phyloP scores from a whole-genome alignment of 92 coral and sea anemone genomes.

The Umimayanthus kanabou region DNA sequence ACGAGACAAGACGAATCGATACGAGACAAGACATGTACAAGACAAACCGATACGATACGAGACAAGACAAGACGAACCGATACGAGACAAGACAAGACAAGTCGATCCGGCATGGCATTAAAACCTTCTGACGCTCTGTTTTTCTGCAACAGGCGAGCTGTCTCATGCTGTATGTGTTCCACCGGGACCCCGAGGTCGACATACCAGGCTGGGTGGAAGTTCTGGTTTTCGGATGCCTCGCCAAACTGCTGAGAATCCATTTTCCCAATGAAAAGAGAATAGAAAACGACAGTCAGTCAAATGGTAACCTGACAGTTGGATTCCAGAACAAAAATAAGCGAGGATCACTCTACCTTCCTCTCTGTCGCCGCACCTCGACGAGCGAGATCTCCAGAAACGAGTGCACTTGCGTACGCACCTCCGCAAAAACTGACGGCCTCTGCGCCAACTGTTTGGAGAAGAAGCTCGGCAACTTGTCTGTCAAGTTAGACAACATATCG shows the following conservation, averaged over 20 bases:
- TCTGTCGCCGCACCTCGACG: background rate
- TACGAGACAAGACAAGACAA: too few relatives aligned
- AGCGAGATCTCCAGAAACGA: conserved; percentile 14
- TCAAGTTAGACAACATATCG: conserved; percentile 31
- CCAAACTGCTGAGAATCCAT: conserved; percentile 65
- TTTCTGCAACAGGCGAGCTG: conserved; percentile 48
- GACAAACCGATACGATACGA: background rate
- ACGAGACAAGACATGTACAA: too few relatives aligned
- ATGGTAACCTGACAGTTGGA: conserved; percentile 7
- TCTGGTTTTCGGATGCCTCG: conserved; percentile 72
- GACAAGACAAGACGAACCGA: background rate
- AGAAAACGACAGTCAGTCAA: conserved; percentile 13
- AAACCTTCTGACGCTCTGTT: too few relatives aligned
- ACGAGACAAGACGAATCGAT: too few relatives aligned
- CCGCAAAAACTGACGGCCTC: background rate
- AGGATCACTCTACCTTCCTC: background rate
- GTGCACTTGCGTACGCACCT: background rate
- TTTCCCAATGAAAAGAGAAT: conserved; percentile 26
- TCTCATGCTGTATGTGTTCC: conserved; percentile 69
- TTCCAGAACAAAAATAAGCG: conserved; percentile 4
- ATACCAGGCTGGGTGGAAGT: conserved; percentile 79
- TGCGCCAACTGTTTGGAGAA: conserved; percentile 20
- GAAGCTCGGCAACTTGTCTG: conserved; percentile 30
- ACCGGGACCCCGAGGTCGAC: conserved; percentile 67
- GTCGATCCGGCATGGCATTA: background rate